phyloP scores from a whole-genome alignment of 2,888 invertebrate genomes.

The Microplitis deprimator region DNA sequence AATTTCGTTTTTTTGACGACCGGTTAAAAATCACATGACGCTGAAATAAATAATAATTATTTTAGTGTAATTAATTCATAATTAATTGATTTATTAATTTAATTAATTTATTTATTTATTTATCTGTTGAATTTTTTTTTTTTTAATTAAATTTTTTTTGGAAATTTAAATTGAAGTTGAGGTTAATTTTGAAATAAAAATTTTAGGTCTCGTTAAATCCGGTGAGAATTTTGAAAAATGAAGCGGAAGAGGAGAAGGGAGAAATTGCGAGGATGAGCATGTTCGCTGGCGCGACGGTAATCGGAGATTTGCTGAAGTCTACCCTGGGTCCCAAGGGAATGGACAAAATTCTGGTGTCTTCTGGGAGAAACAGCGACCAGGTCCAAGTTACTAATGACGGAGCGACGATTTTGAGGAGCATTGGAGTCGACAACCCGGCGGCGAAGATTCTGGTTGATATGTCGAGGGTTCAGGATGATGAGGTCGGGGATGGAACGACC shows the following conservation, averaged over 20 bases:
- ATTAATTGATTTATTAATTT: not conserved
- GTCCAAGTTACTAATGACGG: conserved; percentile 99
- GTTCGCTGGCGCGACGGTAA: conserved; percentile 98
- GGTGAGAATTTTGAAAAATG: conserved; percentile 92
- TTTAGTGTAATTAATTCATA: not conserved
- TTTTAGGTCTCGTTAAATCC: conserved; percentile 90
- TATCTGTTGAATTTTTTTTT: not conserved
- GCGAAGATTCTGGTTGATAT: conserved; percentile 99
- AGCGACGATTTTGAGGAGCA: conserved; percentile 95
- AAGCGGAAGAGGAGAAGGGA: conserved; percentile 97
- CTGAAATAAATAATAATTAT: not conserved
- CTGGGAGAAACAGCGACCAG: conserved; percentile 84
- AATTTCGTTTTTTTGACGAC: not conserved
- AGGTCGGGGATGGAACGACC: conserved; percentile 99
- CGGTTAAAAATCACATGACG: not conserved
- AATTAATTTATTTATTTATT: not conserved
- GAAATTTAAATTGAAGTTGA: not conserved
- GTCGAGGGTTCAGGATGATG: conserved; percentile 98
- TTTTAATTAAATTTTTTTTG: too few species aligned
- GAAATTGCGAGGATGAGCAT: conserved; percentile 98
- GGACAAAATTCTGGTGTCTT: conserved; percentile 91
- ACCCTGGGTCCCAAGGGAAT: conserved; percentile 99
- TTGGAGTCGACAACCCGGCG: conserved; percentile 99
- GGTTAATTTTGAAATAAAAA: conserved; percentile 39
- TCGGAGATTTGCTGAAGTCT: conserved; percentile 98